Base-by-base conservation (phyloP, 2,797 vertebrate genomes). In the Buphagus erythrorhynchus region DNA sequence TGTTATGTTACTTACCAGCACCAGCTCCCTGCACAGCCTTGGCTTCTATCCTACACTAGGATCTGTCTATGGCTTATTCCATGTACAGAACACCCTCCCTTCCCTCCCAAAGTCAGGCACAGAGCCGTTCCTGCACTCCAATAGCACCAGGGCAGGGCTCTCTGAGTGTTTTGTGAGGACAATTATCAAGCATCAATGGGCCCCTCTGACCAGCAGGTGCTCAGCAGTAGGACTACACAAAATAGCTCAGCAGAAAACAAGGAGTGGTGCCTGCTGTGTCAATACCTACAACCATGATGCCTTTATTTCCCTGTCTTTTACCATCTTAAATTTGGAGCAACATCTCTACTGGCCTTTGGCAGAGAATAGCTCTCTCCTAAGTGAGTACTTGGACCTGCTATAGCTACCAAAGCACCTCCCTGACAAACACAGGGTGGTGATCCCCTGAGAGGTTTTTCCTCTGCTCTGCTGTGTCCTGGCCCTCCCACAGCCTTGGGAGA, bases 351-450 rank as follows among this genome's bases (percentile, higher is more conserved):
- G 55, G 40, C 10, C n/a, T 10, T 8, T 52, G 45, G 38, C 35
- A 93, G n/a, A 82, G 67, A 63, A 80, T 11, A 73, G 24, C 61
- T 49, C 48, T 48, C 28, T 66, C 46, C 22, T 19, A 29, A 42
- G 28, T 5, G 29, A 86, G 31, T 10, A 36, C 8, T 8, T 68
- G 54, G 35, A 75, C 20, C 42, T 75, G 12, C 46, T 11, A 13
- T 0, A 54, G 69, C 16, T 73, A 86, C 21, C 46, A 67, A 78
- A 78, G 22, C 24, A 62, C 9, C 20, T 80, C 38, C 46, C 58
- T 66, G 33, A 66, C 55, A 76, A 31, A 48, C 3, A 76, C 0
- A 1, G 11, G 5, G n/a, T 4, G 2, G 18, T 17, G 35, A 55
- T 22, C 10, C 42, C 40, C 29, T 24, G 35, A 13, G 67, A 83